Conservation (phyloP, 2,888 invertebrate genomes). For the Formica aserva region DNA sequence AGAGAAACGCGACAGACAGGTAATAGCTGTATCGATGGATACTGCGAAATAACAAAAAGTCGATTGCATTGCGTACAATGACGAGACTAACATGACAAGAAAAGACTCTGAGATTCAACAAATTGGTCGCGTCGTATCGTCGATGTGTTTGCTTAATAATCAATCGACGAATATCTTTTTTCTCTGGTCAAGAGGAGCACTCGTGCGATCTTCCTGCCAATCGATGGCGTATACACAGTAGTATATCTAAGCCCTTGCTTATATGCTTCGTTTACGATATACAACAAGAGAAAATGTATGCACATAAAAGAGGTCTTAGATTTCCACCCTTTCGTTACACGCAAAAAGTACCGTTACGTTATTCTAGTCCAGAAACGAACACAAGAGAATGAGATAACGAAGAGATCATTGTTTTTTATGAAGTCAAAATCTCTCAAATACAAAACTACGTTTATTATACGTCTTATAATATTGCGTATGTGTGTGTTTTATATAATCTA, state of each 20-base stretch:
- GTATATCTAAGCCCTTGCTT: neutral
- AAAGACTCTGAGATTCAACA: constrained; percentile 62
- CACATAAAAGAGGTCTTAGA: constrained; percentile 37
- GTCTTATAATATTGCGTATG: neutral
- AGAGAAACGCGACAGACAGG: neutral
- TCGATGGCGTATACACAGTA: constrained; percentile 55
- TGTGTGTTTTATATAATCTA: neutral
- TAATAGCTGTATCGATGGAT: neutral
- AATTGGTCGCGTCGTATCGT: constrained; percentile 57
- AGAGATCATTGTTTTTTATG: neutral
- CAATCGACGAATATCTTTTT: constrained; percentile 62
- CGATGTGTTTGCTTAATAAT: constrained; percentile 66
- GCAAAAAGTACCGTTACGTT: constrained; percentile 15
- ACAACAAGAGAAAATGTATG: constrained; percentile 15
- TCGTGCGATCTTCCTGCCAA: constrained; percentile 63
- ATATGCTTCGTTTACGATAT: constrained; percentile 27
- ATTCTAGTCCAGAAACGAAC: neutral
- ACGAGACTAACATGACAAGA: constrained; percentile 54
- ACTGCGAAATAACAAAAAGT: constrained; percentile 31
- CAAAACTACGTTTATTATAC: neutral
- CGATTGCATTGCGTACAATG: constrained; percentile 29
- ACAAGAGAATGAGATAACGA: constrained; percentile 38
- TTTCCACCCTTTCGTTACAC: neutral
- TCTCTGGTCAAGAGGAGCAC: constrained; percentile 65
- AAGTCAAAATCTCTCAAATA: neutral